Base-by-base conservation (phyloP, 1,140 invertebrate species). In the Drosophila santomea region DNA sequence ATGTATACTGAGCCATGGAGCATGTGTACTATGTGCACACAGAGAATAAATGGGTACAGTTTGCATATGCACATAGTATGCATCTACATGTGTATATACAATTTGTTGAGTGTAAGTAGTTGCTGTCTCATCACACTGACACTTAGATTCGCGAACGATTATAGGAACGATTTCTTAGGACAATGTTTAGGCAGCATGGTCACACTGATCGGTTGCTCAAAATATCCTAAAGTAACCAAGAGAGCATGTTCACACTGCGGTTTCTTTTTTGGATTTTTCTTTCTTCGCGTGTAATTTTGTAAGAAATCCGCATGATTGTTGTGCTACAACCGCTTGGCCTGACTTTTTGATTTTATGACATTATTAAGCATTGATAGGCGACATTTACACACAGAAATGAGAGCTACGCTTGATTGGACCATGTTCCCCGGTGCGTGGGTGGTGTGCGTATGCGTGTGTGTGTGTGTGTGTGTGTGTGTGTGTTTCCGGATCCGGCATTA, bases 331-430 rank as follows among this genome's bases (percentile, higher is more conserved):
- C 51, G 51, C 50, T 4, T 17, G 39, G 39, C 50, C 38, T 57
- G 45, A 67, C 75, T 71, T 67, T 83, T 68, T 63, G 66, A 84
- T 84, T 76, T 79, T 75, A 73, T 73, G 73, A 71, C 76, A 77
- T 84, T 80, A 80, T 77, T 77, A 84, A 66, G 73, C 80, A 84
- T 84, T 80, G 80, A 84, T 84, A 77, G 81, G 66, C 74, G 50
- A 56, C 66, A 69, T 73, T 82, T 73, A 44, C 51, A 55, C 45
- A 69, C 51, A 55, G 43, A 47, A 39, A 55, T 32, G 38, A 52
- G 60, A 45, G 60, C 60, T 6, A n/a, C 28, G 36, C 67, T 67
- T 71, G 67, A 71, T 71, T 71, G 67, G 50, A 7, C 43, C 50
- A 47, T 25, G 64, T 17, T 36, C 50, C 15, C 50, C 4, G 15